A percentile compares a stretch with the other conserved stretches of the same genome.
Conservation (phyloP, 2,888 invertebrate genomes). For the Catocala fraxini region DNA sequence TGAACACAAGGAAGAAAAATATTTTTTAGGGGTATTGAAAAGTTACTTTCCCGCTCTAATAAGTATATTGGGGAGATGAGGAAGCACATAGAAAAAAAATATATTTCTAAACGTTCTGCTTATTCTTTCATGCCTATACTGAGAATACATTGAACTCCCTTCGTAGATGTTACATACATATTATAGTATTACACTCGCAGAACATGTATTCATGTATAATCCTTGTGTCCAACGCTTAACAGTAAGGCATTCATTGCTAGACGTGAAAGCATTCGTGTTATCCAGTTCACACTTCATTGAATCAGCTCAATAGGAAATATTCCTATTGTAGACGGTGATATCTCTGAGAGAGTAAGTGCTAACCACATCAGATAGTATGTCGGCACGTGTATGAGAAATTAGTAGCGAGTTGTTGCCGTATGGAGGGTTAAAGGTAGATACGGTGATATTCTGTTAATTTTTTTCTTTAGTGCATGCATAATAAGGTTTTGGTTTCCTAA, state of each 20-base stretch:
- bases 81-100: too few relatives aligned
- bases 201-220: not conserved
- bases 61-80: too few relatives aligned
- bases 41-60: too few relatives aligned
- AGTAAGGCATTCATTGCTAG: constrained; percentile 49
- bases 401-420: constrained; percentile 7
- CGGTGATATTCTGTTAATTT: too few relatives aligned
- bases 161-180: not conserved
- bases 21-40: too few relatives aligned
- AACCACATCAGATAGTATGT: constrained; percentile 36
- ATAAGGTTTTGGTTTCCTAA: too few relatives aligned
- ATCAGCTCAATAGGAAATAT: constrained; percentile 73
- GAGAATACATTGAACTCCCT: too few relatives aligned
- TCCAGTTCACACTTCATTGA: constrained; percentile 79
- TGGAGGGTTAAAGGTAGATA: constrained; percentile 3
- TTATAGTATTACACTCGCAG: not conserved
- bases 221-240: constrained; percentile 58
- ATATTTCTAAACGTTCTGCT: too few relatives aligned
- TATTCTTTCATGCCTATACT: too few relatives aligned
- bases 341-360: constrained; percentile 41
- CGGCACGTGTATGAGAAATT: constrained; percentile 27
- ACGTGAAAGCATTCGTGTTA: constrained; percentile 70
- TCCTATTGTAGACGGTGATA: constrained; percentile 62
- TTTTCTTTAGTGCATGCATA: too few relatives aligned
- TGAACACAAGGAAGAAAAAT: too few relatives aligned